Conservation (phyloP, 2,113 vertebrate species). For the Rhadina sibilatrix region DNA sequence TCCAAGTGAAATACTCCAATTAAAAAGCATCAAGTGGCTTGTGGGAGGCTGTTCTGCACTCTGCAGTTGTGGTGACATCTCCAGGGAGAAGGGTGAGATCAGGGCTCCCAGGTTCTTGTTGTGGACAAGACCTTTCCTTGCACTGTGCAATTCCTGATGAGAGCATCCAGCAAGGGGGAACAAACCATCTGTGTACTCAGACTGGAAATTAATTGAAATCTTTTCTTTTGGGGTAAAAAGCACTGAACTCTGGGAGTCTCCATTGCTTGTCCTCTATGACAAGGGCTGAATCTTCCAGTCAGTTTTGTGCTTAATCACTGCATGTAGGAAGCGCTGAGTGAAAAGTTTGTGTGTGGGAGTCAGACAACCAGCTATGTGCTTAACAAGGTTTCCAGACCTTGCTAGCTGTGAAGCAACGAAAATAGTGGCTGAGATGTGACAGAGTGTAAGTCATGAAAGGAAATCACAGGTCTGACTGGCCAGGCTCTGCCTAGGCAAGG, state of each 20-base stretch:
- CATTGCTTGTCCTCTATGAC: neutral
- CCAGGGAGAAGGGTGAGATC: neutral
- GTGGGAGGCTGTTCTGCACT: neutral
- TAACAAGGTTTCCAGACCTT: neutral
- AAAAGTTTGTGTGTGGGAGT: neutral
- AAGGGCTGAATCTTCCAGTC: neutral
- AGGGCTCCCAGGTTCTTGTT: rapidly evolving
- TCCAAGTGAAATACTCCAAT: constrained; percentile 21
- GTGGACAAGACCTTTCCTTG: neutral
- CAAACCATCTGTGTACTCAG: neutral
- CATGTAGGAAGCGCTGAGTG: neutral
- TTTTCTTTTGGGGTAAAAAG: neutral
- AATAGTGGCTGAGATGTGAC: neutral
- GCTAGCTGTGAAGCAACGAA: neutral
- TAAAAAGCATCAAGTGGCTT: constrained; percentile 28
- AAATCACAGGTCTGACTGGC: neutral
- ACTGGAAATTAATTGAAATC: neutral
- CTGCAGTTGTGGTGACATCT: neutral
- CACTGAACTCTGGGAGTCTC: neutral
- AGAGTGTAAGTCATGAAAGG: neutral
- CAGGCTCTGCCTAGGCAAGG: neutral
- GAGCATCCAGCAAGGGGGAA: neutral
- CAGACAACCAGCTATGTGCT: rapidly evolving
- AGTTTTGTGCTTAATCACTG: neutral
- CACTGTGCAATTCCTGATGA: neutral